Evolutionary conservation across 2,888 invertebrate genomes (phyloP).

Genomic region (Eristalis intricaria): DNA sequence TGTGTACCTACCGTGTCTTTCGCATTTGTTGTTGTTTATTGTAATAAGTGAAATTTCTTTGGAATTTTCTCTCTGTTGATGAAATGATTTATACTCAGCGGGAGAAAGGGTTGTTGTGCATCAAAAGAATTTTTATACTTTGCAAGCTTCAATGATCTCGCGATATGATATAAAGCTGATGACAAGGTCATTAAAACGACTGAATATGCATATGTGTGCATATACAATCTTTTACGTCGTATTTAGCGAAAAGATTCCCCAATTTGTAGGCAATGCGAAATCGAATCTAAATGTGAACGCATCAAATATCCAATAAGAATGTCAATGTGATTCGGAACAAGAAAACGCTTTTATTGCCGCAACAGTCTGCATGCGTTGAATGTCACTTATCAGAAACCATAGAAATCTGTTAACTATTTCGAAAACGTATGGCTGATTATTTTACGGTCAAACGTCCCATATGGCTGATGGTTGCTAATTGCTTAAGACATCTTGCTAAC

Average conservation of each 20-base stretch:
- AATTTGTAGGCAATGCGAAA: not conserved
- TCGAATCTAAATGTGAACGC: not conserved
- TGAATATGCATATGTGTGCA: not conserved
- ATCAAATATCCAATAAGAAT: not conserved
- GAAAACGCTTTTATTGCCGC: not conserved
- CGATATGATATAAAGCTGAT: not conserved
- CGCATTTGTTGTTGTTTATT: slow-evolving; percentile 45
- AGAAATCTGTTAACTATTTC: not conserved
- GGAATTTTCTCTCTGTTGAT: not conserved
- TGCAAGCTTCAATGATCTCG: not conserved
- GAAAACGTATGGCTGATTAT: not conserved
- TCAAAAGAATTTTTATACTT: not conserved
- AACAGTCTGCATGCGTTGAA: not conserved
- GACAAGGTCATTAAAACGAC: not conserved
- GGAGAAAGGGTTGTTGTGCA: not conserved
- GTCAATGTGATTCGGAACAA: not conserved
- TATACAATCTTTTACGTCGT: not conserved
- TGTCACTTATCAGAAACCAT: not conserved
- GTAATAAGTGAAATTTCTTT: slow-evolving; percentile 16
- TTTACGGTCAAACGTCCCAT: not conserved
- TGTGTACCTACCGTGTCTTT: slow-evolving; percentile 41
- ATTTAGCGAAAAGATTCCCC: not conserved
- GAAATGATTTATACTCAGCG: not conserved
- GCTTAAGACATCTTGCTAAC: not conserved
- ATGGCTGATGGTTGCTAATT: not conserved